A percentile compares a stretch with the other conserved stretches of the same genome.
These are phyloP conservation scores for Podarcis siculus DNA, from an alignment of 2,797 vertebrate species.

Conservation along the genomic window DNA sequence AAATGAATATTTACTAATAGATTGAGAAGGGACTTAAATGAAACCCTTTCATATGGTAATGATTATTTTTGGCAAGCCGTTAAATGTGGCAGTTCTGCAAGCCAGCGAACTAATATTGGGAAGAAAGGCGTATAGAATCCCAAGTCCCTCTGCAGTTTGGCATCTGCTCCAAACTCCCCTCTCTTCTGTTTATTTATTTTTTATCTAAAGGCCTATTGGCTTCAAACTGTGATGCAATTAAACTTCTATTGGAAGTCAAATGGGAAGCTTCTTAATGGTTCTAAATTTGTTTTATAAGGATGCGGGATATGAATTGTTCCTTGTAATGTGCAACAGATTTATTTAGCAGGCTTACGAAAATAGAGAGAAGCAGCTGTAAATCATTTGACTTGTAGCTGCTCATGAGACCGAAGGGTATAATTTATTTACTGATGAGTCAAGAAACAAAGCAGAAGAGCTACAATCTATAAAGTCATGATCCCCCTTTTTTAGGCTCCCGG, in stretches of 20 bases:
- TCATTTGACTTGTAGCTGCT: constrained; percentile 57
- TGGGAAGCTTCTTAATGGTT: constrained; percentile 62
- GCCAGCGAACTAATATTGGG: neutral
- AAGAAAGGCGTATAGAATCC: constrained; percentile 30
- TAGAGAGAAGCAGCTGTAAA: constrained; percentile 59
- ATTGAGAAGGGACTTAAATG: neutral
- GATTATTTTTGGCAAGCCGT: neutral
- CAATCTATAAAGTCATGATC: neutral
- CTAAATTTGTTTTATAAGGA: constrained; percentile 58
- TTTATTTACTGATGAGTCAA: neutral
- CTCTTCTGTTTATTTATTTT: constrained; percentile 63
- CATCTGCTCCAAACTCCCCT: constrained; percentile 39
- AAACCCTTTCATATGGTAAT: neutral
- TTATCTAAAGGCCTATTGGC: constrained; percentile 64
- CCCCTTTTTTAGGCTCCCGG: neutral
- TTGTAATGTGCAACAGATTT: constrained; percentile 44
- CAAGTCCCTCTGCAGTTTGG: constrained; percentile 20
- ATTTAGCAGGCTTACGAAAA: constrained; percentile 68
- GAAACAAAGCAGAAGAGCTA: neutral
- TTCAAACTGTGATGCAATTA: constrained; percentile 70
- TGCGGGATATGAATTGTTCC: constrained; percentile 42
- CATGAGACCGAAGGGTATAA: neutral
- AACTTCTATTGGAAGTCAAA: constrained; percentile 62
- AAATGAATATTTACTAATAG: neutral
- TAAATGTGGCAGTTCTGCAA: constrained; percentile 34